Percentiles rank a stretch among this genome's conserved stretches.
Conservation (phyloP, 2,888 invertebrate species). For the Pecten maximus region DNA sequence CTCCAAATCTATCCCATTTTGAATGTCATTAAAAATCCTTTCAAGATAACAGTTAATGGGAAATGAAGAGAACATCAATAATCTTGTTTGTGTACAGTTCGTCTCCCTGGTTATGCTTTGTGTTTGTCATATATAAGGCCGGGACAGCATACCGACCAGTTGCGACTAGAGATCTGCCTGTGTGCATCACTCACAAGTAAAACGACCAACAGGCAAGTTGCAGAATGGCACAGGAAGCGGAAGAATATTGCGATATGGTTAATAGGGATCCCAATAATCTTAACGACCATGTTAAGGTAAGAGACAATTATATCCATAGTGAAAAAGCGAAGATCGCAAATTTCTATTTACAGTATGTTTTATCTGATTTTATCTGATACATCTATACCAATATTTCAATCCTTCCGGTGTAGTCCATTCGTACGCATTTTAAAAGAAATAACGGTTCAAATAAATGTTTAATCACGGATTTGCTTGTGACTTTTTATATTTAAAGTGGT, state of each 20-base stretch:
- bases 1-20: neutral
- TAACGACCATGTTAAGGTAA: constrained; percentile 86
- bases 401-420: no score
- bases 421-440: no score
- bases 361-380: no score
- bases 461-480: no score
- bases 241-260: neutral
- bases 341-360: no score
- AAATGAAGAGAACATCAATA: neutral
- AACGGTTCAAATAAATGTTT: no score
- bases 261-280: constrained; percentile 43
- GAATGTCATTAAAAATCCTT: constrained; percentile 20
- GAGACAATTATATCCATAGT: no score
- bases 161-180: neutral
- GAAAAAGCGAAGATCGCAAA: no score
- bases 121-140: neutral
- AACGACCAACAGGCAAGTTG: neutral
- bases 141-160: neutral
- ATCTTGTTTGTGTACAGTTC: neutral
- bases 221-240: neutral
- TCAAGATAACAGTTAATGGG: neutral
- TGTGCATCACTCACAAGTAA: neutral
- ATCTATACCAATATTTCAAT: no score
- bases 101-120: neutral
- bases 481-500: no score